These are phyloP conservation scores for Marronus borbonicus DNA, from an alignment of 2,888 invertebrate species.

Conservation along the genomic window DNA sequence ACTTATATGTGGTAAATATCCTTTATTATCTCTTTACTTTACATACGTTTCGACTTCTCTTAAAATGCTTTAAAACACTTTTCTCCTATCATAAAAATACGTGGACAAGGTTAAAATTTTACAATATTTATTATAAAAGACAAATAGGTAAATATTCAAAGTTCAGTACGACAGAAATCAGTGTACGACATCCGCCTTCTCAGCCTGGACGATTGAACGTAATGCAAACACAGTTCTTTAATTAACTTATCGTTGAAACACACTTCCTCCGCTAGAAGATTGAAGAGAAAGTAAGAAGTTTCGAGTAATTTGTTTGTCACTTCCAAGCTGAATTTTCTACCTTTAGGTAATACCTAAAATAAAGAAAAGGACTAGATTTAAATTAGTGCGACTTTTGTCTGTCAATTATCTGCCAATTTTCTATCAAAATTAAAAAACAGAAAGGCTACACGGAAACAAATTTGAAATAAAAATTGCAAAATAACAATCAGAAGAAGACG, in stretches of 20 bases:
- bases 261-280: constrained; percentile 41
- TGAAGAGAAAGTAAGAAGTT: constrained; percentile 34
- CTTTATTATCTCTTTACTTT: no score
- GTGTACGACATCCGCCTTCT: constrained; percentile 48
- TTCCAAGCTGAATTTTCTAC: constrained; percentile 28
- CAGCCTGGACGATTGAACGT: constrained; percentile 18
- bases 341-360: constrained; percentile 6
- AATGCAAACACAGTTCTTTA: constrained; percentile 32
- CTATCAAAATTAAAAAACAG: no score
- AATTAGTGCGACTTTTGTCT: no score
- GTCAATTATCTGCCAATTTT: no score
- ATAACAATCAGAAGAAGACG: no score
- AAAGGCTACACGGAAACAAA: no score
- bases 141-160: neutral
- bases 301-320: constrained; percentile 32
- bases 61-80: no score
- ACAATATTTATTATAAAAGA: neutral
- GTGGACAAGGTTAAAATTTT: no score
- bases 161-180: neutral
- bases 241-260: constrained; percentile 40
- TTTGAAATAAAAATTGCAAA: no score
- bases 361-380: neutral
- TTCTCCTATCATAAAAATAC: neutral
- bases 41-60: no score
- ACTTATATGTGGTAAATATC: no score